Evolutionary conservation across 1,140 invertebrate genomes (phyloP), one percentile per base, ranked within the genome.

Genomic region (Pygmarrhopalites habei): DNA sequence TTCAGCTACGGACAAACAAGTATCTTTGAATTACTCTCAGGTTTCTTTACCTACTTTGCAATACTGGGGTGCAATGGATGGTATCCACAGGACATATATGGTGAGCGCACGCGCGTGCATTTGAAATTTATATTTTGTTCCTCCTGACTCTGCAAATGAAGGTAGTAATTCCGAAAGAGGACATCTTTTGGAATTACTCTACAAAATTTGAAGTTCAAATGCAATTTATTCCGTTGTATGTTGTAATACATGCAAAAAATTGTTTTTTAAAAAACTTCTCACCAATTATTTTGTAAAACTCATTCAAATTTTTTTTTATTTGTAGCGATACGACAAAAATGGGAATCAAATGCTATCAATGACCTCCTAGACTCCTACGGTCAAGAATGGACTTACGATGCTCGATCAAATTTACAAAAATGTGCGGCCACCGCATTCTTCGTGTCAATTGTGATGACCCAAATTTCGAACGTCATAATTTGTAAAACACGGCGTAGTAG

Each of bases 381-480:
- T 58, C 55, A 23, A 57, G 55, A 23, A 4, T 35, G 19, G n/a
- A 57, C 3, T 23, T 57, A 4, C 29, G 51, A 72, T n/a, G n/a
- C n/a, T n/a, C n/a, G n/a, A n/a, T n/a, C n/a, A n/a, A n/a, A n/a
- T n/a, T n/a, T n/a, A n/a, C n/a, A n/a, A 82, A 82, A 73, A 86
- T 86, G 84, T n/a, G 85, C 83, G 69, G 83, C 86, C 72, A 84
- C 85, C 51, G 81, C 84, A 29, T 86, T 84, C 74, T 86, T 86
- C 70, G 77, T 83, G 21, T 77, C 82, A 25, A 86, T 86, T 71
- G 84, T 86, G 17, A 75, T 86, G 66, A 84, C 85, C 43, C 84
- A 86, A 75, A 85, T 84, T 82, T 79, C 83, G 58, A 84, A 86
- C 78, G 74, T 86, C 58, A 82, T 86, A 71, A 83, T 85, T 70